phyloP scores from a whole-genome alignment of 2,113 vertebrate species.

The Chitala chitala region DNA sequence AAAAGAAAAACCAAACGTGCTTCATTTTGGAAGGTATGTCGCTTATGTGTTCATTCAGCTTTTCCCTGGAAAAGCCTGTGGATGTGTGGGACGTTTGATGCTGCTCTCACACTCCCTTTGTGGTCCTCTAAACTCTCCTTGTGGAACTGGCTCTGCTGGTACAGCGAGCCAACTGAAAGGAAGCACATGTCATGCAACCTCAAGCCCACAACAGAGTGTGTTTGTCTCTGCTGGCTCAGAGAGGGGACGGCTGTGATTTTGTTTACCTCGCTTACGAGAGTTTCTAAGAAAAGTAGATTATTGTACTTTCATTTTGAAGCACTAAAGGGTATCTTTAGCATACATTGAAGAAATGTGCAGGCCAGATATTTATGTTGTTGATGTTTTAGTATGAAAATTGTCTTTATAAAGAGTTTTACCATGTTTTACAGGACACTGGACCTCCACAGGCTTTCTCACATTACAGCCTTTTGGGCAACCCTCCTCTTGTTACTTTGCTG shows the following conservation, averaged over 20 bases:
- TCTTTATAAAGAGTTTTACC: conserved; percentile 19
- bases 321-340: conserved; percentile 27
- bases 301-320: conserved; percentile 35
- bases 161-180: background rate
- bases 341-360: conserved; percentile 32
- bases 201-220: background rate
- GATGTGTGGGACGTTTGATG: background rate
- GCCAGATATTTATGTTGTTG: conserved; percentile 34
- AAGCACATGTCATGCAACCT: background rate
- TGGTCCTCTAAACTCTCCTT: background rate
- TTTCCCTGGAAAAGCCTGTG: background rate
- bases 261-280: conserved; percentile 25
- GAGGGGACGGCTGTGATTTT: conserved; percentile 23
- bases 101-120: conserved; percentile 5
- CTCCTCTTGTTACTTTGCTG: background rate
- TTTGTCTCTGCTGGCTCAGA: conserved; percentile 14
- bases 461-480: background rate
- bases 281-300: conserved; percentile 18
- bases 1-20: background rate
- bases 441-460: conserved; percentile 9
- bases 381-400: conserved; percentile 25
- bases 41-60: background rate
- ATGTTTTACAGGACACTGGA: background rate
- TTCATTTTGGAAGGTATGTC: background rate
- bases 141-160: background rate